Evolutionary conservation across 2,113 vertebrate genomes (phyloP), one percentile per base, ranked within the genome.

Genomic region (Gallinago paraguaiae): DNA sequence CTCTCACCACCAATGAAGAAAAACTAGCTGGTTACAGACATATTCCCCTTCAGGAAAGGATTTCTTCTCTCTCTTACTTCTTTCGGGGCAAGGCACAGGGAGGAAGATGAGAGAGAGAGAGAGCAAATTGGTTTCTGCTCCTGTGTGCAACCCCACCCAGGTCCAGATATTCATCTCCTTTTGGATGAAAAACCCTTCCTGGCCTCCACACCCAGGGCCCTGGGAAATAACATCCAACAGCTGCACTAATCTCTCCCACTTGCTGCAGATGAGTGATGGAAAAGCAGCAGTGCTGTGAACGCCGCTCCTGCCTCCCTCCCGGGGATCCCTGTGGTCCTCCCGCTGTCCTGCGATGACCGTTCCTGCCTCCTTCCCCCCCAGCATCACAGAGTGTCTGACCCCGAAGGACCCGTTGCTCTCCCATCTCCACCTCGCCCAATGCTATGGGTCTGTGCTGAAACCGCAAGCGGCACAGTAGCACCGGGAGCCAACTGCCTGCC

Each of bases 191-290:
- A 95, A 87, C 94, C 51, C 77, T 96, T 92, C 86, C 88, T 87
- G 83, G 83, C 82, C 87, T 92, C 94, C 86, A 80, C 81, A 28
- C 86, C 91, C 79, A 51, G 88, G 63, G 81, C 95, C 86, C 81
- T 78, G 92, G 96, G 95, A 97, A 97, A 97, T 87, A 96, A 97
- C 93, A 97, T 90, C 97, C 97, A 96, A 96, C 97, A 98, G 97
- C 98, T 96, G 96, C 97, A 96, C 77, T 97, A 95, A 97, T 97
- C 97, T 97, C 96, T 93, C 96, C 91, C 96, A 96, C 96, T 97
- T 97, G 96, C 96, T 75, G 86, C 64, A 76, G 86, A 90, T 64
- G 72, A 74, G 84, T 28, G 92, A 94, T 22, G 53, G 94, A 93
- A 91, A 89, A 90, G 89, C 54, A 88, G 94, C 92, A 95, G 75